Evolutionary conservation across 1,140 invertebrate genomes (phyloP), one percentile per base, ranked within the genome.

Genomic region (Parasteatoda tepidariorum): DNA sequence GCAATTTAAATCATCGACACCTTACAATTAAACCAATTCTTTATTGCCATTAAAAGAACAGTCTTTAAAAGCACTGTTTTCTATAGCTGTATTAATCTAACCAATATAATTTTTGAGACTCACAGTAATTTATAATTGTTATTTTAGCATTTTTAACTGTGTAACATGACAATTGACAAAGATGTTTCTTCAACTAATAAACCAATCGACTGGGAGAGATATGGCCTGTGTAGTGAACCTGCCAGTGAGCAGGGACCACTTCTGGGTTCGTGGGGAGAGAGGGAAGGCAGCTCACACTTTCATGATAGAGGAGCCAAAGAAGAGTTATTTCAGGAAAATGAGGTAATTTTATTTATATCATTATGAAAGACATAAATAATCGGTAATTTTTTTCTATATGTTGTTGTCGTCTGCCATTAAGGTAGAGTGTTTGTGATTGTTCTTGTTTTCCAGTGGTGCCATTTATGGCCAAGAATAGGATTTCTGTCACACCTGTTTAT

Each of bases 271-370:
- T 76, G 67, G 81, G 31, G 24, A 38, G 66, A 83, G 55, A 61
- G 70, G 1, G 84, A 84, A 38, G 55, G 73, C 2, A 67, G 54
- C 18, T 84, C 73, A 5, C 57, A 70, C 38, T 61, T 78, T 48
- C 54, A 68, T 30, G 68, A 74, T 26, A 67, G 61, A 33, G 55
- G 59, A n/a, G 24, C 62, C 4, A 54, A 85, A 81, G 76, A 85
- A 81, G 76, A 85, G 38, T 41, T 85, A 79, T 85, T 85, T 85
- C 71, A 76, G 48, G 82, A 85, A 81, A 82, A 85, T 84, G 75
- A 79, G 85, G 85, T 85, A 85, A 26, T 38, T 34, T n/a, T 24
- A n/a, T 34, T n/a, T n/a, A n/a, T n/a, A 28, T n/a, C 26, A 33
- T 0, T 67, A 48, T 7, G 7, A 9, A 9, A 9, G 24, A 9